Base-by-base conservation (phyloP, 2,797 vertebrate species). In the Poecilia wingei region DNA sequence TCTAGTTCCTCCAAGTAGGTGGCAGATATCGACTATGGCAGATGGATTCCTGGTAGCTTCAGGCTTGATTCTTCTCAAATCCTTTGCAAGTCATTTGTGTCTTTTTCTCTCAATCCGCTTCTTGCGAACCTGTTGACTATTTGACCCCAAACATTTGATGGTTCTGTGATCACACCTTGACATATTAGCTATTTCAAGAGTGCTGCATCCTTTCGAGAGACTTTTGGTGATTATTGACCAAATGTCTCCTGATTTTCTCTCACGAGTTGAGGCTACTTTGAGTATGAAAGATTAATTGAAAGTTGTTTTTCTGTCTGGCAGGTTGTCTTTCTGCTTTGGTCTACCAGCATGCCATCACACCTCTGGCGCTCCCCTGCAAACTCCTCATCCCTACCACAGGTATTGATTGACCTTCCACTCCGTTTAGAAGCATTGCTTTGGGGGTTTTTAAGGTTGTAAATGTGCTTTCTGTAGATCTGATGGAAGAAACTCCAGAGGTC, bases 301-400 rank as follows among this genome's bases (percentile, higher is more conserved):
- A 59, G n/a, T 18, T 33, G 53, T 80, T 12, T 86, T 51, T 93
- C 3, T 88, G 5, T 79, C 72, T 55, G 43, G 20, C 91, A 99
- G 98, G 98, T 57, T 99, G 97, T 78, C 95, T 99, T 41, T 99
- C 98, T 0, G 98, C 98, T 0, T 91, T 99, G 94, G 98, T 99
- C 72, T 99, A 99, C 94, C 98, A 99, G 93, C 98, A 99, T 90
- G 98, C 98, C 53, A 98, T 99, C 95, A 99, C 97, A 13, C 98
- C 98, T 0, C 92, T 99, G 95, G 98, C 98, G 69, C 93, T 99
- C 81, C 98, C 98, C 83, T 99, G 98, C 94, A 99, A 98, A 89
- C 96, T 99, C 75, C 96, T 99, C 81, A 98, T 99, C 93, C 98
- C 98, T 68, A 95, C 97, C 85, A 95, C 96, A 97, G 98, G 92